Evolutionary conservation across 2,888 invertebrate genomes (phyloP).

Genomic region (Ennomos quercinarius): DNA sequence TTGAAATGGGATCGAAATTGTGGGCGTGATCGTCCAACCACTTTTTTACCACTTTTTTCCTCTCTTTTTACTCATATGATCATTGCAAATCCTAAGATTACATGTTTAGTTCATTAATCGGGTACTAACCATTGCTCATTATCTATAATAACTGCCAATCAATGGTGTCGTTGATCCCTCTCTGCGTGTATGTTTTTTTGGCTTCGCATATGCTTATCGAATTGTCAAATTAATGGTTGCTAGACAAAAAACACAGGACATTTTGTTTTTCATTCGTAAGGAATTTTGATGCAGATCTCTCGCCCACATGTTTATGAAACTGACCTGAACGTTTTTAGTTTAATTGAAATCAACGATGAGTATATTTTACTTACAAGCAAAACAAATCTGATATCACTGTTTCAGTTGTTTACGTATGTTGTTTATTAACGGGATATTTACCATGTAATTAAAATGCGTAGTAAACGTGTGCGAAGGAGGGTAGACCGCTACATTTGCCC

Average conservation of each 20-base stretch:
- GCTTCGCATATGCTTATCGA: conserved; percentile 19
- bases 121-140: conserved; percentile 50
- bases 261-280: conserved; percentile 7
- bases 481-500: too few species aligned
- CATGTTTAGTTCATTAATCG: conserved; percentile 61
- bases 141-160: conserved; percentile 59
- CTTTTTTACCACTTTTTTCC: conserved; percentile 32
- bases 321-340: too few species aligned
- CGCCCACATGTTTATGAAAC: too few species aligned
- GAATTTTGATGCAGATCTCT: not conserved
- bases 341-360: too few species aligned
- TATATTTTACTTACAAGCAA: too few species aligned
- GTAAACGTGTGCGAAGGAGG: too few species aligned
- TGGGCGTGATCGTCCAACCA: conserved; percentile 31
- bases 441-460: too few species aligned
- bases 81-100: conserved; percentile 45
- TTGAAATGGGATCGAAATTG: conserved; percentile 30
- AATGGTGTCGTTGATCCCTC: conserved; percentile 58
- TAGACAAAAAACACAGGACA: conserved; percentile 23
- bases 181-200: conserved; percentile 7
- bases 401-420: too few species aligned
- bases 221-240: conserved; percentile 29
- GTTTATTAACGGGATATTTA: too few species aligned
- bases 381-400: too few species aligned
- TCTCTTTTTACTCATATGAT: conserved; percentile 28